A percentile compares a stretch with the other conserved stretches of the same genome.
Conservation (phyloP, 2,888 invertebrate genomes). For the Ferdinandea cuprea region DNA sequence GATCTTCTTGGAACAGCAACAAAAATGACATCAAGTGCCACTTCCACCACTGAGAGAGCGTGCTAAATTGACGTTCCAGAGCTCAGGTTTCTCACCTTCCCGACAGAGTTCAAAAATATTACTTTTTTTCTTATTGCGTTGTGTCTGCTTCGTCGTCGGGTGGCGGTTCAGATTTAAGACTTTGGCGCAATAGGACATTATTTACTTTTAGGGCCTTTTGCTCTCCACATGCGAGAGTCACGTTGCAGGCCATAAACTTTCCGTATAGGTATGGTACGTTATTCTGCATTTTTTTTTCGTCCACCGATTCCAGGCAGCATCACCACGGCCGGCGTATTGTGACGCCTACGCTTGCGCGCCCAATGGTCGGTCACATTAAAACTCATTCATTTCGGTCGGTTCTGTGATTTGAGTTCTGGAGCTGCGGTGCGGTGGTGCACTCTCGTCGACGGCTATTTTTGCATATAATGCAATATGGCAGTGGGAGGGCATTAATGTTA, state of each 20-base stretch:
- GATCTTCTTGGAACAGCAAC: background rate
- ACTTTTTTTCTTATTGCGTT: background rate
- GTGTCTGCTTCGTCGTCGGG: background rate
- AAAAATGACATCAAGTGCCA: conserved; percentile 32
- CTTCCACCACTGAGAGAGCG: conserved; percentile 31
- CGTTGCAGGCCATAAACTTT: conserved; percentile 65
- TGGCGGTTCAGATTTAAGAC: conserved; percentile 63
- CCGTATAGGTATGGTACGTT: conserved; percentile 40
- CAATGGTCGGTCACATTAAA: conserved; percentile 72
- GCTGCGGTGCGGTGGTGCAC: conserved; percentile 52
- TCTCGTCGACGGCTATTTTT: conserved; percentile 41
- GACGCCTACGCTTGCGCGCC: conserved; percentile 58
- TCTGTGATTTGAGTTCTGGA: conserved; percentile 66
- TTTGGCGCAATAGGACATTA: conserved; percentile 62
- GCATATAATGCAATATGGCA: conserved; percentile 67
- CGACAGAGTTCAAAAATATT: conserved; percentile 17
- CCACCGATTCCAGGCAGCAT: conserved; percentile 12
- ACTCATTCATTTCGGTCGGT: conserved; percentile 64
- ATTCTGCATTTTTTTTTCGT: conserved; percentile 19
- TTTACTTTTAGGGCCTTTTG: conserved; percentile 61
- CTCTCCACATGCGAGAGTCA: conserved; percentile 67
- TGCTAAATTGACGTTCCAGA: conserved; percentile 49
- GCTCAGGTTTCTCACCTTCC: conserved; percentile 45
- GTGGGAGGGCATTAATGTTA: conserved; percentile 74
- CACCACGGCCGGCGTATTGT: conserved; percentile 45